Evolutionary conservation across 2,797 vertebrate genomes (phyloP).

Genomic region (Myripristis jacobus): DNA sequence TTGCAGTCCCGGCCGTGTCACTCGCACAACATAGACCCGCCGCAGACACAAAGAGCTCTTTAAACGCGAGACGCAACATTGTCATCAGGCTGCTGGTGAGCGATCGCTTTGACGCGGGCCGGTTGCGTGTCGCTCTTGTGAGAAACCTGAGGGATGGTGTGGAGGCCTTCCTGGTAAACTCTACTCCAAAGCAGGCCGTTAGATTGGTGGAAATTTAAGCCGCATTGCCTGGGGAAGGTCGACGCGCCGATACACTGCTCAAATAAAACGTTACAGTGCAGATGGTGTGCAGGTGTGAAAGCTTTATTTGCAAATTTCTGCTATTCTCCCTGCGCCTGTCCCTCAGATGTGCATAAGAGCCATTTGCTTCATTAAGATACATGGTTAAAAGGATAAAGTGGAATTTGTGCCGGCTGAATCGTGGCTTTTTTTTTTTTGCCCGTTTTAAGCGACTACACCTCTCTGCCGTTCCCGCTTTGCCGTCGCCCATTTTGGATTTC

Average conservation of each 20-base stretch:
- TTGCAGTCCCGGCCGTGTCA: constrained; percentile 26
- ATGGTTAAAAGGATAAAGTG: not conserved
- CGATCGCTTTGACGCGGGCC: constrained; percentile 49
- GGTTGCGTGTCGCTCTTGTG: constrained; percentile 35
- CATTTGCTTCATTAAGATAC: too few species aligned
- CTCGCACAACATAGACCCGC: constrained; percentile 20
- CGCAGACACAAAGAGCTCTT: constrained; percentile 56
- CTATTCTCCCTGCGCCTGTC: too few species aligned
- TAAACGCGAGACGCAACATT: constrained; percentile 34
- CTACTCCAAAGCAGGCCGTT: not conserved
- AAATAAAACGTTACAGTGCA: too few species aligned
- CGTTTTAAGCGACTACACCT: not conserved
- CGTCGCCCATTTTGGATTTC: not conserved
- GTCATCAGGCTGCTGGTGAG: constrained; percentile 44
- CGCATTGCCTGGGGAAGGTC: too few species aligned
- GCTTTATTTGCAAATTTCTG: too few species aligned
- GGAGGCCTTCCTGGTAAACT: constrained; percentile 21
- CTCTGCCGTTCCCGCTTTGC: constrained; percentile 2
- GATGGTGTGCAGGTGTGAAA: too few species aligned
- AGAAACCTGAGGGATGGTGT: constrained; percentile 41
- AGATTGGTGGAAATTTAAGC: not conserved
- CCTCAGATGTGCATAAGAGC: too few species aligned
- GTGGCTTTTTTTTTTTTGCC: not conserved
- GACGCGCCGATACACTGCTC: too few species aligned
- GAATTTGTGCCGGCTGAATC: not conserved